Evolutionary conservation across 2,797 vertebrate genomes (phyloP).

Genomic region (Pseudochirops corinnae): DNA sequence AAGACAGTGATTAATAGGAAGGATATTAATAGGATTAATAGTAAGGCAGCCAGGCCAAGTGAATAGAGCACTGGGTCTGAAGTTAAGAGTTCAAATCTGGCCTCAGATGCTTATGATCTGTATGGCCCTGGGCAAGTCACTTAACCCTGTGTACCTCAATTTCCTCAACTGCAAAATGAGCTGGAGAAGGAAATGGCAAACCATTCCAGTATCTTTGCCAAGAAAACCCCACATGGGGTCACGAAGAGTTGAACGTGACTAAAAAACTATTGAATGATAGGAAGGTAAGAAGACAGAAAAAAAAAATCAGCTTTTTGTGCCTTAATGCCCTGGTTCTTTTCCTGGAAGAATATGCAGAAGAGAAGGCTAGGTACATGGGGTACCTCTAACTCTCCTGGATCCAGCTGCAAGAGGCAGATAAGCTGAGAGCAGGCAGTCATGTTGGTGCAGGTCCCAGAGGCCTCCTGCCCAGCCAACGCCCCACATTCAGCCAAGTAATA

Average conservation of each 20-base stretch:
- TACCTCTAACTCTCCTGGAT: background rate
- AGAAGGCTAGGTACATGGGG: background rate
- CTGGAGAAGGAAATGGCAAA: too few relatives aligned
- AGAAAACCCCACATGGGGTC: background rate
- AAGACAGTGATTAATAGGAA: background rate
- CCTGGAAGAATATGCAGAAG: background rate
- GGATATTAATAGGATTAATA: too few relatives aligned
- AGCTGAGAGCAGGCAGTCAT: background rate
- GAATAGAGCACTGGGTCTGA: too few relatives aligned
- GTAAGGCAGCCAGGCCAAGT: too few relatives aligned
- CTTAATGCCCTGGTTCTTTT: background rate
- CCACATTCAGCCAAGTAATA: background rate
- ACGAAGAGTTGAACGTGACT: background rate
- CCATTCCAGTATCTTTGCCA: background rate
- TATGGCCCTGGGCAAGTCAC: background rate
- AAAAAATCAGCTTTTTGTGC: background rate
- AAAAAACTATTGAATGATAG: background rate
- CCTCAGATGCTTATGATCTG: background rate
- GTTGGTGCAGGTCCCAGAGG: background rate
- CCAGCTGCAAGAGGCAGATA: background rate
- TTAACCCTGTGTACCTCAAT: background rate
- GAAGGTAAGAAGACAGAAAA: background rate
- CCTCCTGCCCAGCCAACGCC: background rate
- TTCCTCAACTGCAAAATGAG: background rate
- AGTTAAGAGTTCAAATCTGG: background rate